These are phyloP conservation scores for Sebastes iracundus DNA, from an alignment of 2,797 vertebrate species.

Conservation along the genomic window DNA sequence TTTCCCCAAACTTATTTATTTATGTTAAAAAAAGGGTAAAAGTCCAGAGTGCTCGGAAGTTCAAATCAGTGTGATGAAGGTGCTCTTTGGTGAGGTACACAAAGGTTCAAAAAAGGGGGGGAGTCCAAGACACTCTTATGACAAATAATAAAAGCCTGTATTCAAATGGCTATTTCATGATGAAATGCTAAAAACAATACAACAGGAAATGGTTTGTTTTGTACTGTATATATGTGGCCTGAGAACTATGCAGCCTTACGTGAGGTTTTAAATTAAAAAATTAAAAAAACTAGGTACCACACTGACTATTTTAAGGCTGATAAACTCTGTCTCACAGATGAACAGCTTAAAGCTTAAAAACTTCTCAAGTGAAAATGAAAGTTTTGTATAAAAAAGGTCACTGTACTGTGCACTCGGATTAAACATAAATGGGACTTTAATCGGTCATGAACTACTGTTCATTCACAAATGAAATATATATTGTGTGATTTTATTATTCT, in stretches of 20 bases:
- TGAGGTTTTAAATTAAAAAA: background rate
- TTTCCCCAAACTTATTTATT: too few species aligned
- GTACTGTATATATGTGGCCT: background rate
- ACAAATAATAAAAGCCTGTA: too few species aligned
- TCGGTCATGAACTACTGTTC: background rate
- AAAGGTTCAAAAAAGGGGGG: too few species aligned
- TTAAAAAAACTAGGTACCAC: background rate
- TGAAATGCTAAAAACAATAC: background rate
- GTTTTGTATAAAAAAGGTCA: background rate
- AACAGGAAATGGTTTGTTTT: background rate
- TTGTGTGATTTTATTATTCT: background rate
- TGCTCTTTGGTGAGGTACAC: too few species aligned
- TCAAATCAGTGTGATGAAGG: too few species aligned
- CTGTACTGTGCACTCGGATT: background rate
- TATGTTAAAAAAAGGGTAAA: too few species aligned
- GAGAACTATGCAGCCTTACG: background rate
- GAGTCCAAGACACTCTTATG: too few species aligned
- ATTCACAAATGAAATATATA: background rate
- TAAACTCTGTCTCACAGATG: background rate
- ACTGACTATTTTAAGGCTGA: background rate
- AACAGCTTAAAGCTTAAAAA: background rate
- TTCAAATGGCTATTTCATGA: too few species aligned
- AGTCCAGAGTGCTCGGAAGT: too few species aligned
- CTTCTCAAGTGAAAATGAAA: conserved; percentile 3
- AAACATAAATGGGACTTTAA: background rate